phyloP scores from a whole-genome alignment of 2,888 invertebrate species.

The Eulithis prunata region DNA sequence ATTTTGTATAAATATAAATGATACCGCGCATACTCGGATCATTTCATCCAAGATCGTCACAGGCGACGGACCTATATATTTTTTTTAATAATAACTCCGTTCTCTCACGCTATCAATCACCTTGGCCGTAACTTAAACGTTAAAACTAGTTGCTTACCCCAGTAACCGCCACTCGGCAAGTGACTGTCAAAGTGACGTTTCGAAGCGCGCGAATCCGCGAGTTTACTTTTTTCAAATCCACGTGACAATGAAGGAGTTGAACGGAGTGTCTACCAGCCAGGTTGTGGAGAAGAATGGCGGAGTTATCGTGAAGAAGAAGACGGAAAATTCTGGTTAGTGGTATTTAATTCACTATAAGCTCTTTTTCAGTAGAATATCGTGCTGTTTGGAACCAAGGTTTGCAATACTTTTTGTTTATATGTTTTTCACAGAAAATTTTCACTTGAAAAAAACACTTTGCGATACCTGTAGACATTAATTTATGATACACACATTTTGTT shows the following conservation, averaged over 20 bases:
- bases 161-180: slow-evolving; percentile 59
- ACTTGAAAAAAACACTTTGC: no score
- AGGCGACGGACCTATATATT: slow-evolving; percentile 45
- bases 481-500: no score
- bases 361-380: not conserved
- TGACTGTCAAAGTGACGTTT: slow-evolving; percentile 76
- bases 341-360: not conserved
- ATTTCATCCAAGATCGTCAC: slow-evolving; percentile 46
- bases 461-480: no score
- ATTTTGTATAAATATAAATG: slow-evolving; percentile 55
- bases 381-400: not conserved
- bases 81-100: slow-evolving; percentile 40
- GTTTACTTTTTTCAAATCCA: slow-evolving; percentile 39
- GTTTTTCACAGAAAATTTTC: no score
- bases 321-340: slow-evolving; percentile 68
- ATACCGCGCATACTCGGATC: slow-evolving; percentile 33
- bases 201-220: slow-evolving; percentile 67
- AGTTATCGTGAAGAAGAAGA: slow-evolving; percentile 68
- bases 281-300: slow-evolving; percentile 61
- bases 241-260: slow-evolving; percentile 73
- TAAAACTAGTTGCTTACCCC: slow-evolving; percentile 58
- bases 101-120: slow-evolving; percentile 61
- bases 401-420: no score
- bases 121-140: slow-evolving; percentile 62
- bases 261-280: slow-evolving; percentile 62